Percentiles rank a stretch among this genome's conserved stretches.
Conservation (phyloP, 92 coral and sea anemone species). For the Zoanthus sansibaricus region DNA sequence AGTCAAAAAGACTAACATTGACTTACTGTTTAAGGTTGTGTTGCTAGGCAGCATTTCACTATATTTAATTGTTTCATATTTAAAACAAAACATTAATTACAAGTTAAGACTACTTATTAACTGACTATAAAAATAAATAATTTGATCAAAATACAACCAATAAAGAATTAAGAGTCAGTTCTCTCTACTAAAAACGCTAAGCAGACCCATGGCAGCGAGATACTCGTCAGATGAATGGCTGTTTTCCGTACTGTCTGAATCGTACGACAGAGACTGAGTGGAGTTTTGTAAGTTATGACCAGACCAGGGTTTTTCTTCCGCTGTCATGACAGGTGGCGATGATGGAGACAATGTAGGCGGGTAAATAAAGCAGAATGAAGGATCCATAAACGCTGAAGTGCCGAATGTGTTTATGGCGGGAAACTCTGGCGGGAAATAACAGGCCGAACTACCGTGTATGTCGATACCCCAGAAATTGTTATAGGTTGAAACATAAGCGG, state of each 20-base stretch:
- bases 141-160: too few relatives aligned
- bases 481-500: background rate
- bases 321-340: background rate
- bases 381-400: background rate
- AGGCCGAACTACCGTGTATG: background rate
- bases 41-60: too few relatives aligned
- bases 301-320: background rate
- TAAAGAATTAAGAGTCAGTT: constrained; percentile 17
- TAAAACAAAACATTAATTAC: too few relatives aligned
- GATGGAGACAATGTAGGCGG: background rate
- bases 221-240: constrained; percentile 69
- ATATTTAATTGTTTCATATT: too few relatives aligned
- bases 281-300: background rate
- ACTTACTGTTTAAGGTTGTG: too few relatives aligned
- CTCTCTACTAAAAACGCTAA: constrained; percentile 67
- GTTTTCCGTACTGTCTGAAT: constrained; percentile 38
- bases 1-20: too few relatives aligned
- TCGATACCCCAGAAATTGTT: background rate
- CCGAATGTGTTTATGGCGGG: background rate
- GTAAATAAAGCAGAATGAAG: background rate
- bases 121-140: too few relatives aligned
- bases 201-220: background rate
- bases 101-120: too few relatives aligned
- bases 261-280: constrained; percentile 17
- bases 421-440: background rate